Conservation (phyloP, 2,797 vertebrate species). For the Chanos chanos region DNA sequence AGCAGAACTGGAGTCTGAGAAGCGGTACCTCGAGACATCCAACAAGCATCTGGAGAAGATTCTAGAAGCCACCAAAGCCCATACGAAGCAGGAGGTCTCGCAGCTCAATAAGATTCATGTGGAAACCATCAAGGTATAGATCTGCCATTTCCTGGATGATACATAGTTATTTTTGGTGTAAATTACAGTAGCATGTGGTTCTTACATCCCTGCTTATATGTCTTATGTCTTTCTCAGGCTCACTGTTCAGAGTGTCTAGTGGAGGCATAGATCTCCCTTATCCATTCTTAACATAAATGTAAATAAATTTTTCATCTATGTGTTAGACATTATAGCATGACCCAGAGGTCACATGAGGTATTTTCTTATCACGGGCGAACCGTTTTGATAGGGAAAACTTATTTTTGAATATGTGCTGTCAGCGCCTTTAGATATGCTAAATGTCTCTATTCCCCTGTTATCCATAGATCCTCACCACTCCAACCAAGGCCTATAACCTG, state of each 20-base stretch:
- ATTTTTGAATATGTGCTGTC: too few relatives aligned
- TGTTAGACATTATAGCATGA: too few relatives aligned
- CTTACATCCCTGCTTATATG: too few relatives aligned
- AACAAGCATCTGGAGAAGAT: conserved; percentile 92
- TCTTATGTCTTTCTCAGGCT: too few relatives aligned
- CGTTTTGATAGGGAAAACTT: too few relatives aligned
- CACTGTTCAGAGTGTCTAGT: too few relatives aligned
- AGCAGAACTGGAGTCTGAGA: conserved; percentile 85
- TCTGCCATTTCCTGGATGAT: neutral
- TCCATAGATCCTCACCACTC: conserved; percentile 86
- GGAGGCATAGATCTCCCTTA: too few relatives aligned
- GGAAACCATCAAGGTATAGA: conserved; percentile 86
- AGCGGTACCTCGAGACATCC: conserved; percentile 85
- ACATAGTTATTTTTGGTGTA: neutral
- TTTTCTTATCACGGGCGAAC: too few relatives aligned
- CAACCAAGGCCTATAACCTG: conserved; percentile 83
- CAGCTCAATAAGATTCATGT: conserved; percentile 89
- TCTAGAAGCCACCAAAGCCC: conserved; percentile 87
- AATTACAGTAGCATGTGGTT: neutral
- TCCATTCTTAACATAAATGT: too few relatives aligned
- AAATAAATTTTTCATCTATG: too few relatives aligned
- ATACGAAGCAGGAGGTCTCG: conserved; percentile 84
- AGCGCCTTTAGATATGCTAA: too few relatives aligned
- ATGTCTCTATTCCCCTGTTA: neutral
- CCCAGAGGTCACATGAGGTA: too few relatives aligned